Percentiles rank a stretch among this genome's conserved stretches.
Evolutionary conservation across 2,888 invertebrate genomes (phyloP).

Genomic region (Ormyrus rosae): DNA sequence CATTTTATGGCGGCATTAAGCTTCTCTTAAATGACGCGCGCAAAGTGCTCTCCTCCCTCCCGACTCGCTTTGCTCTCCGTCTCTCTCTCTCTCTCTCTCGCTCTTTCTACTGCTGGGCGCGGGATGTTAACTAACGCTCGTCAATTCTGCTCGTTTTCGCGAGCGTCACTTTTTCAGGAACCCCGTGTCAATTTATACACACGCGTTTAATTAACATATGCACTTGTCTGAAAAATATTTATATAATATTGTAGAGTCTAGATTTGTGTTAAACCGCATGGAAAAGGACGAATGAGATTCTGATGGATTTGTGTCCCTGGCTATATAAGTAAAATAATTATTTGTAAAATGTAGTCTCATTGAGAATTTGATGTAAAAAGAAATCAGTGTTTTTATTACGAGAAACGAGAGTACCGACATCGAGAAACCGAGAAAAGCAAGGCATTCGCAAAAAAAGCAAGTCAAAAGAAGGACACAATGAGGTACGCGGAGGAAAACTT

Average conservation of each 20-base stretch:
- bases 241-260: too few relatives aligned
- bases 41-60: conserved; percentile 65
- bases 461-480: conserved; percentile 23
- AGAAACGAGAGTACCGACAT: not conserved
- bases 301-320: too few relatives aligned
- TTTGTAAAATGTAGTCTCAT: too few relatives aligned
- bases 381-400: too few relatives aligned
- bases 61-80: conserved; percentile 8
- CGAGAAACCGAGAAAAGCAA: conserved; percentile 26
- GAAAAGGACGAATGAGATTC: too few relatives aligned
- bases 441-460: not conserved
- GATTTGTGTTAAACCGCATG: too few relatives aligned
- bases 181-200: not conserved
- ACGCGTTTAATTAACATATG: too few relatives aligned
- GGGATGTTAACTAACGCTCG: conserved; percentile 28
- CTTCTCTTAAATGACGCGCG: conserved; percentile 68
- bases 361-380: too few relatives aligned
- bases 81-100: not conserved
- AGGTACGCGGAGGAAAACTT: not conserved
- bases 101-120: not conserved
- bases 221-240: too few relatives aligned
- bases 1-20: conserved; percentile 70
- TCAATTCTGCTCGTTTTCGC: not conserved
- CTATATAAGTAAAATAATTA: too few relatives aligned
- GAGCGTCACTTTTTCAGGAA: not conserved